Evolutionary conservation across 2,888 invertebrate species (phyloP).

Genomic region (Watsonalla binaria): DNA sequence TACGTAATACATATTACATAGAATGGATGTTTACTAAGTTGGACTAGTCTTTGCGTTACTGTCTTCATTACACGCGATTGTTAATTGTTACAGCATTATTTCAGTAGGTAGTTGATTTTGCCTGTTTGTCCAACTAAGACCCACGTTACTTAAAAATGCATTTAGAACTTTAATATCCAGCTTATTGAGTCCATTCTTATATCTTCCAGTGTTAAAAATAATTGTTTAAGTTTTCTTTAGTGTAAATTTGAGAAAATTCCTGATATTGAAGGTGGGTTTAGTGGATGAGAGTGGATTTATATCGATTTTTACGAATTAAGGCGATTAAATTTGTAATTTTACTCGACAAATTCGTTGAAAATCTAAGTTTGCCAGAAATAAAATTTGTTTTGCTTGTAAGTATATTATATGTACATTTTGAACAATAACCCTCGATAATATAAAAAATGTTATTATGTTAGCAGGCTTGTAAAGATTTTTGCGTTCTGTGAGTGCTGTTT

Average conservation of each 20-base stretch:
- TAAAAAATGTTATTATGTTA: conserved; percentile 48
- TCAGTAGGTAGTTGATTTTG: not conserved
- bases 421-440: conserved; percentile 43
- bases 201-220: conserved; percentile 51
- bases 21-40: conserved; percentile 26
- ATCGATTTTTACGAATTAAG: conserved; percentile 11
- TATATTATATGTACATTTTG: conserved; percentile 74
- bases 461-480: conserved; percentile 59
- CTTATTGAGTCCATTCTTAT: conserved; percentile 30
- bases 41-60: conserved; percentile 8
- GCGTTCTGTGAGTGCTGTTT: conserved; percentile 48
- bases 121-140: not conserved
- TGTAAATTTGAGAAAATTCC: conserved; percentile 33
- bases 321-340: conserved; percentile 13
- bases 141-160: not conserved
- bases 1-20: conserved; percentile 8
- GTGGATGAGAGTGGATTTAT: conserved; percentile 34
- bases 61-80: not conserved
- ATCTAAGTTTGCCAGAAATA: conserved; percentile 20
- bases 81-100: not conserved
- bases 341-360: conserved; percentile 12
- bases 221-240: conserved; percentile 46
- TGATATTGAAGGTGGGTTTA: conserved; percentile 29
- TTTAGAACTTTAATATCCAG: not conserved
- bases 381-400: conserved; percentile 65